A percentile compares a stretch with the other conserved stretches of the same genome.
phyloP scores from a whole-genome alignment of 2,113 vertebrate genomes.

The Passer domesticus region DNA sequence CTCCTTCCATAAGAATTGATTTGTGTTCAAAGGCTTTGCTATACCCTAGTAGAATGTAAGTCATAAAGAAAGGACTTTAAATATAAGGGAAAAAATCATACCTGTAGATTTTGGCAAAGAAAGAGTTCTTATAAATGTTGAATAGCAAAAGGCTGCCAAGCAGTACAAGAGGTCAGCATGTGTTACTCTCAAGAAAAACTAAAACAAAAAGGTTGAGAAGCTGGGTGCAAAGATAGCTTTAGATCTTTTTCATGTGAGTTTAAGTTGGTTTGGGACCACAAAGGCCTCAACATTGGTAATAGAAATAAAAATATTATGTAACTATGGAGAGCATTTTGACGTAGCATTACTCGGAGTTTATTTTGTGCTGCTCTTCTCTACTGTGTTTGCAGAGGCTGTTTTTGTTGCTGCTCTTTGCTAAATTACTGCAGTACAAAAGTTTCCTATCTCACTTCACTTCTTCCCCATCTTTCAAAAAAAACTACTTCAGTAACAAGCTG shows the following conservation, averaged over 20 bases:
- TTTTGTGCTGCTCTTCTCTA: background rate
- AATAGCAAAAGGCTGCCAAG: background rate
- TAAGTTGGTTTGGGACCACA: background rate
- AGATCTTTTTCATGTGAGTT: background rate
- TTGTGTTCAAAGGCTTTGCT: background rate
- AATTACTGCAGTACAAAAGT: background rate
- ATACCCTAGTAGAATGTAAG: background rate
- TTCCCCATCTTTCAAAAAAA: background rate
- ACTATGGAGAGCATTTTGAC: conserved; percentile 10
- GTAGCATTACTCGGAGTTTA: background rate
- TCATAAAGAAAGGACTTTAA: background rate
- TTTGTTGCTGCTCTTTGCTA: background rate
- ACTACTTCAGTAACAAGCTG: background rate
- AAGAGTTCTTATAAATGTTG: background rate
- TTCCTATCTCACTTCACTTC: background rate
- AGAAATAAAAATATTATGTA: background rate
- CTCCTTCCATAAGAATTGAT: background rate
- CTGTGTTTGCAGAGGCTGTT: background rate
- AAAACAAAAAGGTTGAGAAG: background rate
- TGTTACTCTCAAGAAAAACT: background rate
- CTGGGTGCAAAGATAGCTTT: background rate
- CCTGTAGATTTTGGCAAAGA: background rate
- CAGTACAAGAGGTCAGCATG: background rate
- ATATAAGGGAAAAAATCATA: background rate
- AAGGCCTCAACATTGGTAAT: background rate